phyloP scores from a whole-genome alignment of 2,113 vertebrate species.

The Prinia subflava region DNA sequence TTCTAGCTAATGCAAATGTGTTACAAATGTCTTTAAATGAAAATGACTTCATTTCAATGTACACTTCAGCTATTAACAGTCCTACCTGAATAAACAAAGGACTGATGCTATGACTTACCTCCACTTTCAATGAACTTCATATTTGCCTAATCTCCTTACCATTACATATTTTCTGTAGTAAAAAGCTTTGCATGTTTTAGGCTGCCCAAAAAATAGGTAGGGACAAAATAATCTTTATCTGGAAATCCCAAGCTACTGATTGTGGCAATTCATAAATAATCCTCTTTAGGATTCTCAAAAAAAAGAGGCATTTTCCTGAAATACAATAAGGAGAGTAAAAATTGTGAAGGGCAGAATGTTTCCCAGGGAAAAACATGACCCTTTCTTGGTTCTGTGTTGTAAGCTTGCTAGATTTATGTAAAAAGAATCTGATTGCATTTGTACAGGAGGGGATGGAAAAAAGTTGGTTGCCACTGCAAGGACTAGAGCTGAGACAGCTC shows the following conservation, averaged over 20 bases:
- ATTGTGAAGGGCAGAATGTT: neutral
- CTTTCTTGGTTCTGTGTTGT: neutral
- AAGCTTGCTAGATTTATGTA: neutral
- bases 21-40: neutral
- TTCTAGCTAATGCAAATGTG: neutral
- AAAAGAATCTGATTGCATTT: neutral
- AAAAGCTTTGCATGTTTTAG: neutral
- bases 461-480: neutral
- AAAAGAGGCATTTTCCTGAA: neutral
- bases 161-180: neutral
- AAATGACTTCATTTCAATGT: neutral
- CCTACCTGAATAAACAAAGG: neutral
- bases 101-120: neutral
- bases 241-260: neutral
- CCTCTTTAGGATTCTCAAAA: neutral
- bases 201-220: neutral
- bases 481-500: neutral
- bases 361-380: neutral
- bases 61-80: neutral
- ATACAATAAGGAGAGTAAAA: neutral
- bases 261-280: neutral
- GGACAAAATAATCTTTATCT: neutral
- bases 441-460: neutral
- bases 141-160: neutral
- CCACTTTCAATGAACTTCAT: neutral